Percentiles rank a stretch among this genome's conserved stretches.
Conservation (phyloP, 2,113 vertebrate genomes). For the Argyrosomus japonicus region DNA sequence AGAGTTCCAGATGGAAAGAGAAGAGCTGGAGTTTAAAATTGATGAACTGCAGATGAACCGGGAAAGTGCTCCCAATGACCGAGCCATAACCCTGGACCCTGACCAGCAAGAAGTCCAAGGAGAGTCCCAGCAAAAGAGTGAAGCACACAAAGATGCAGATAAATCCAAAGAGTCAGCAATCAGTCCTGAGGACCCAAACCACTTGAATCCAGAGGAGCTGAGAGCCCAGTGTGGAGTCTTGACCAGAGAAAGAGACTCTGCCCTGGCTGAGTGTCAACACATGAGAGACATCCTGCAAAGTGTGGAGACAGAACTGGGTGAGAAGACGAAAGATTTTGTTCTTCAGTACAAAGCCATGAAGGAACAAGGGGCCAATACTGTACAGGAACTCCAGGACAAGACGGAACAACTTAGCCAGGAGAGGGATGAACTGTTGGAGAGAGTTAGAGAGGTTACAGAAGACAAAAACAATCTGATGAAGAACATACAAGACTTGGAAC, state of each 20-base stretch:
- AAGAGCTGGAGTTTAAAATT: slow-evolving; percentile 97
- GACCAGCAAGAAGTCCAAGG: slow-evolving; percentile 76
- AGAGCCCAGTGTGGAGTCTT: slow-evolving; percentile 85
- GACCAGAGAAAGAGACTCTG: slow-evolving; percentile 88
- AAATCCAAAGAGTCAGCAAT: slow-evolving; percentile 70
- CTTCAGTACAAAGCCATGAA: slow-evolving; percentile 90
- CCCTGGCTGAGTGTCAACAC: slow-evolving; percentile 85
- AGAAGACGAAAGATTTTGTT: slow-evolving; percentile 90
- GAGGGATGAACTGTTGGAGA: slow-evolving; percentile 85
- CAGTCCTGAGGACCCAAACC: slow-evolving; percentile 26
- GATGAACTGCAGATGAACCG: slow-evolving; percentile 92
- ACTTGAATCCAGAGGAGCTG: slow-evolving; percentile 79
- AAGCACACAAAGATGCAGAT: slow-evolving; percentile 78
- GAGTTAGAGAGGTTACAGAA: slow-evolving; percentile 79
- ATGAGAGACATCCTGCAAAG: slow-evolving; percentile 87
- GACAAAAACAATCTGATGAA: slow-evolving; percentile 87
- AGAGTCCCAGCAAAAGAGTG: slow-evolving; percentile 79
- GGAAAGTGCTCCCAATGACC: slow-evolving; percentile 84
- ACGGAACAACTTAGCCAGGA: slow-evolving; percentile 86
- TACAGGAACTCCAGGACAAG: slow-evolving; percentile 89
- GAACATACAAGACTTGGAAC: slow-evolving; percentile 79
- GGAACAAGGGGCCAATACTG: slow-evolving; percentile 87
- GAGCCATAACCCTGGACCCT: slow-evolving; percentile 60
- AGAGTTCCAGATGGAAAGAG: slow-evolving; percentile 92
- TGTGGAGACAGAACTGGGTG: slow-evolving; percentile 88